Evolutionary conservation across 2,888 invertebrate species (phyloP), one percentile per base, ranked within the genome.

Genomic region (Muschampia plurimacula): DNA sequence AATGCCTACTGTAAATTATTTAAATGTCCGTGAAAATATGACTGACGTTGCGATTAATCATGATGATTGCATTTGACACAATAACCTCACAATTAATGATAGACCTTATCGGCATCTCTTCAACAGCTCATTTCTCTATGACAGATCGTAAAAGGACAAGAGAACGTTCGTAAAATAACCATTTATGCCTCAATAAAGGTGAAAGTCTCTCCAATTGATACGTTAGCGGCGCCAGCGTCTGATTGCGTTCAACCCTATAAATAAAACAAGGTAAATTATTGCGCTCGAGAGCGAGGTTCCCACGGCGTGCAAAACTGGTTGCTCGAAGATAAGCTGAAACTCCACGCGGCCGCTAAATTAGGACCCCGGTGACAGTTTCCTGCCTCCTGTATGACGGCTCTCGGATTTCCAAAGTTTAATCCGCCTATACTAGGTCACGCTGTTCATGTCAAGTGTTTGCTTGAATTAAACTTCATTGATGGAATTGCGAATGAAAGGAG

Each of bases 221-320:
- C 73, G 62, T 74, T 55, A 63, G 63, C 69, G 76, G 77, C 78
- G 77, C 77, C 77, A 55, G 55, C 77, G 59, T 69, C 65, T 55
- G 73, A 72, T 78, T 73, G 77, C 73, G 77, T 75, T 75, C 90
- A 91, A 81, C 91, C 92, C 91, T 91, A 86, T 88, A 84, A 83
- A 89, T 88, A 88, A 89, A 89, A 84, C 88, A 85, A 88, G 84
- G 87, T 89, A 84, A 88, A 89, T 90, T 86, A 89, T 88, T 89
- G 90, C 87, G 88, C 86, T 82, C 88, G 89, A 89, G 86, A 86
- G 89, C 82, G 86, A 86, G 83, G 86, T 93, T 93, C 93, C 93
- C 93, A 93, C 93, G 93, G 86, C 84, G 85, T 89, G 93, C 92
- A 81, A 90, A 93, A 93, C 93, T 88, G 92, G 93, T 93, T 80